Percentiles rank a stretch among this genome's conserved stretches.
Conservation (phyloP, 1,140 invertebrate species). For the Calliopsis andreniformis region DNA sequence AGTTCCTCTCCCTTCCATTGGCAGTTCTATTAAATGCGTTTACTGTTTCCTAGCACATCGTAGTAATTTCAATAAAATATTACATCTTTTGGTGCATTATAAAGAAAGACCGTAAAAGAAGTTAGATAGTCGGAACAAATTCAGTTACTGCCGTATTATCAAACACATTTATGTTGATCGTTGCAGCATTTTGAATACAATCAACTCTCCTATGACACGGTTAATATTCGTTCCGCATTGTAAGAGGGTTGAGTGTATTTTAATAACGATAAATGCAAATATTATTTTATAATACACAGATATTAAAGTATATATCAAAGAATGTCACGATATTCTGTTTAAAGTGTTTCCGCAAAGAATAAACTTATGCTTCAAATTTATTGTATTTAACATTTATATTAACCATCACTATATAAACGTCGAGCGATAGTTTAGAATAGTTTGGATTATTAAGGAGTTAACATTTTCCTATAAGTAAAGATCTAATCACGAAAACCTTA, state of each 20-base stretch:
- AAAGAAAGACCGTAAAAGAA: slow-evolving; percentile 56
- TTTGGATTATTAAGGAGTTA: slow-evolving; percentile 11
- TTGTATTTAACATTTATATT: background rate
- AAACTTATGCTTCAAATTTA: slow-evolving; percentile 46
- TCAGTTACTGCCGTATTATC: slow-evolving; percentile 58
- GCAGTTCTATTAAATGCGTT: slow-evolving; percentile 78
- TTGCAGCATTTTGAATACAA: slow-evolving; percentile 70
- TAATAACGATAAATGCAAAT: slow-evolving; percentile 52
- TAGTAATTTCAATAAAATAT: slow-evolving; percentile 54
- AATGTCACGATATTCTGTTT: slow-evolving; percentile 59
- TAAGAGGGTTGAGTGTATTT: no score
- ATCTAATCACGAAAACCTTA: slow-evolving; percentile 24
- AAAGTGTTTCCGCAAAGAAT: slow-evolving; percentile 62
- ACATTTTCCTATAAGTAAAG: background rate
- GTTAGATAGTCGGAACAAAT: slow-evolving; percentile 45
- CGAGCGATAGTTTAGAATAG: background rate
- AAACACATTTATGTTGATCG: slow-evolving; percentile 67
- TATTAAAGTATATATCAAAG: slow-evolving; percentile 65
- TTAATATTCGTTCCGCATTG: no score
- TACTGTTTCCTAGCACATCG: slow-evolving; percentile 64
- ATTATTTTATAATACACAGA: slow-evolving; percentile 47
- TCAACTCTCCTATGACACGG: no score
- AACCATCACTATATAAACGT: background rate
- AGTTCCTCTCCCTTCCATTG: slow-evolving; percentile 72
- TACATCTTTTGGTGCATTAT: slow-evolving; percentile 47